Conservation (phyloP, 2,113 vertebrate species). For the Notechis scutatus region DNA sequence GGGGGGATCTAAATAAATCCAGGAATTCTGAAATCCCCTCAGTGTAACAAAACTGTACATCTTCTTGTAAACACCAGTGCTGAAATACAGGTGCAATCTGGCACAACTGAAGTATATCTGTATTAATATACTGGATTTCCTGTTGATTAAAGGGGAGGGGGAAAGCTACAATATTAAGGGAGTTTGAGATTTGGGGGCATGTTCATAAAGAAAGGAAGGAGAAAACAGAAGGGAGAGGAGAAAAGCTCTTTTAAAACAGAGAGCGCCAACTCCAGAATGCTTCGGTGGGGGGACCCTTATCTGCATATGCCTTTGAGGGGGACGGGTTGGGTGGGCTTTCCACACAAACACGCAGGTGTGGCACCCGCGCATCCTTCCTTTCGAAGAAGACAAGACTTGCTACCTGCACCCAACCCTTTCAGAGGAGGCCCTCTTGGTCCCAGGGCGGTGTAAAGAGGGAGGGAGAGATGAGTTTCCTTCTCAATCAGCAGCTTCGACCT, state of each 20-base stretch:
- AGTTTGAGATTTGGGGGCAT: neutral
- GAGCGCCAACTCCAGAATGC: neutral
- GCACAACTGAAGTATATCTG: neutral
- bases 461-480: neutral
- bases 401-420: neutral
- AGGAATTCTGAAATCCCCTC: neutral
- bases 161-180: neutral
- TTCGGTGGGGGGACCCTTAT: neutral
- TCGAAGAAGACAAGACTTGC: neutral
- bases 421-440: neutral
- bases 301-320: neutral
- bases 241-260: neutral
- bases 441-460: neutral
- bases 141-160: neutral
- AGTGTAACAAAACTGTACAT: neutral
- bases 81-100: neutral
- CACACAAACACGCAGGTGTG: neutral
- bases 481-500: neutral
- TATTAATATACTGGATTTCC: neutral
- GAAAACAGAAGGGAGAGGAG: neutral
- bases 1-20: neutral
- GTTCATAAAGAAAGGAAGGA: no score
- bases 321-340: neutral
- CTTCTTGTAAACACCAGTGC: neutral
- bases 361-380: neutral